Evolutionary conservation across 1,140 invertebrate genomes (phyloP).

Genomic region (Trachymyrmex cornetzi): DNA sequence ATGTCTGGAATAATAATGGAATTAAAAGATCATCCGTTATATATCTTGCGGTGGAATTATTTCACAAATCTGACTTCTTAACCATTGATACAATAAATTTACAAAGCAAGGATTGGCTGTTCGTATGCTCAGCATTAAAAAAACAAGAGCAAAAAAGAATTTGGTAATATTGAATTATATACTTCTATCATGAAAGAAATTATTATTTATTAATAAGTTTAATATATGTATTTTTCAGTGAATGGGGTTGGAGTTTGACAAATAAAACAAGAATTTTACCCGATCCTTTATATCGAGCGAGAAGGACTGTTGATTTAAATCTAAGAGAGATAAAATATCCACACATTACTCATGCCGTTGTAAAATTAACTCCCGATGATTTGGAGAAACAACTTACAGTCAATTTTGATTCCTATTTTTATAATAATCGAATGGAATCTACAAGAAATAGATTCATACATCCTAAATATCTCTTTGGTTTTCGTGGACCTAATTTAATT

Average conservation of each 20-base stretch:
- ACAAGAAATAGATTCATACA: conserved; percentile 54
- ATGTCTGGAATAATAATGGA: conserved; percentile 80
- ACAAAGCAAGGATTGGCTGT: conserved; percentile 90
- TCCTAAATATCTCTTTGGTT: conserved; percentile 59
- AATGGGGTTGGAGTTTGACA: conserved; percentile 89
- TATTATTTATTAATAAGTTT: neutral
- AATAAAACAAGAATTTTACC: conserved; percentile 88
- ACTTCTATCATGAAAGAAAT: neutral
- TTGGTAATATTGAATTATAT: conserved; percentile 87
- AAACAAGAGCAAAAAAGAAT: conserved; percentile 86
- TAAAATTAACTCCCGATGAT: conserved; percentile 87
- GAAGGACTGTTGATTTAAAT: conserved; percentile 89
- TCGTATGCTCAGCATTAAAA: conserved; percentile 89
- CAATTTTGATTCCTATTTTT: conserved; percentile 79
- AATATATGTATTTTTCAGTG: conserved; percentile 84
- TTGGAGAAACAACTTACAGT: conserved; percentile 76
- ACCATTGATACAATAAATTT: conserved; percentile 89
- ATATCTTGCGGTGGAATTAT: conserved; percentile 89
- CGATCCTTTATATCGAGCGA: conserved; percentile 84
- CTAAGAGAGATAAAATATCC: conserved; percentile 88
- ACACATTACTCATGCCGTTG: conserved; percentile 90
- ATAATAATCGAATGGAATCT: conserved; percentile 67
- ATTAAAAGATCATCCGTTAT: conserved; percentile 76
- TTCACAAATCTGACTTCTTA: conserved; percentile 81
- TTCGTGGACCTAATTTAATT: conserved; percentile 46